Evolutionary conservation across 2,797 vertebrate genomes (phyloP).

Genomic region (Eulemur albifrons): DNA sequence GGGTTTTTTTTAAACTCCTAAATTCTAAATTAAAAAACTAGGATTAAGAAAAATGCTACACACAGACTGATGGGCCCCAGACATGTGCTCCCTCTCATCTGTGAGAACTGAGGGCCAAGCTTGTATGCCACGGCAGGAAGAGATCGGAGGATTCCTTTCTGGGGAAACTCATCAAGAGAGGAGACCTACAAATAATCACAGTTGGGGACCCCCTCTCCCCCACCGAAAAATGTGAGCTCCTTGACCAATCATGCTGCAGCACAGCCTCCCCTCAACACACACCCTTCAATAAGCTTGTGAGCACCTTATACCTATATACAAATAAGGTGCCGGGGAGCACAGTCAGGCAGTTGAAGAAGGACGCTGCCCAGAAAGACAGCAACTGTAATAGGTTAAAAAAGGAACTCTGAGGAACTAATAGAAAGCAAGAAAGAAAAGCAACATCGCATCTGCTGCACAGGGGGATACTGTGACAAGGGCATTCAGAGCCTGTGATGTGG

Average conservation of each 20-base stretch:
- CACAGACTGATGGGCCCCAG: too few relatives aligned
- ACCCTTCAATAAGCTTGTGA: not conserved
- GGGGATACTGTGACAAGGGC: not conserved
- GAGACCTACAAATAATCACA: not conserved
- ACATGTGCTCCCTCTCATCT: not conserved
- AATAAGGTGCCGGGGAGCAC: not conserved
- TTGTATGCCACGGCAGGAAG: accelerated
- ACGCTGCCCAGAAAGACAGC: not conserved
- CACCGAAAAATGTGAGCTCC: not conserved
- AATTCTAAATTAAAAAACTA: not conserved
- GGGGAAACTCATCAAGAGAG: not conserved
- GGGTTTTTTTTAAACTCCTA: not conserved
- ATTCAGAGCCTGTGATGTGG: not conserved
- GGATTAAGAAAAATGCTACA: not conserved
- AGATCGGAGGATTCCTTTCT: not conserved
- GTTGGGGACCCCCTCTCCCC: too few relatives aligned
- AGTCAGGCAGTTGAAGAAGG: not conserved
- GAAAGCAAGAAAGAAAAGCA: not conserved
- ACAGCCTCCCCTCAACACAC: not conserved
- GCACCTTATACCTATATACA: not conserved
- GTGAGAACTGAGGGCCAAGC: not conserved
- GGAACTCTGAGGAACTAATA: not conserved
- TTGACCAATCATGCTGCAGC: not conserved
- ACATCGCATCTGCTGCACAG: not conserved
- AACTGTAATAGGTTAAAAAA: not conserved